Base-by-base conservation (phyloP, 1,140 invertebrate species). In the Homalodisca vitripennis region DNA sequence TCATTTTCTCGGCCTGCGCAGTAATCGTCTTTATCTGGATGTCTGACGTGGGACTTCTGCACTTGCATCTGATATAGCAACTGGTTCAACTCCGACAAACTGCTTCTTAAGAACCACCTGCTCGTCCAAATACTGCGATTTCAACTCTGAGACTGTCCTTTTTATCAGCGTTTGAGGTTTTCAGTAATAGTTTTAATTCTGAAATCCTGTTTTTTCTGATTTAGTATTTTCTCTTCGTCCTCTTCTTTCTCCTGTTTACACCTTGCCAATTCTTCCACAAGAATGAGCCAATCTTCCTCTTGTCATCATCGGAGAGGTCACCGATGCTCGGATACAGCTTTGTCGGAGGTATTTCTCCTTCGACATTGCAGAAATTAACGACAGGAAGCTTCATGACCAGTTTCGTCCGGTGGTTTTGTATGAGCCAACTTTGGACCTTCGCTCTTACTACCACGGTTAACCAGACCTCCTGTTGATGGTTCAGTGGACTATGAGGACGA, bases 201-300 rank as follows among this genome's bases (percentile, higher is more conserved):
- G 55, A 27, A 26, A 60, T 26, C 29, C 29, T 60, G n/a, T 60
- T 60, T 60, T 60, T 60, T 26, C 26, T 24, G 24, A 22, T 2
- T 22, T 13, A n/a, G n/a, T 27, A 60, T 60, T 29, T 10, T 60
- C 55, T 60, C 55, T 3, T 60, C 55, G 55, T 26, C 55, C 24
- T 60, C 55, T n/a, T 12, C 22, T n/a, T 60, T 60, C 27, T 60
- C 55, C n/a, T 60, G 55, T 24, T 60, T 60, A 26, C 55, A n/a
- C 55, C 55, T 2, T 10, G 55, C 55, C 27, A 60, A 60, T 13
- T 60, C 55, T 29, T 60, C 14, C 2, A 60, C 26, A 22, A 60
- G 26, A n/a, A n/a, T 27, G 26, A 26, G 3, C 22, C 55, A 22
- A 60, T 60, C 29, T 24, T 60, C 6, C 10, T 29, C 26, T 60